phyloP scores from a whole-genome alignment of 2,888 invertebrate genomes.

The Mechanitis messenoides region DNA sequence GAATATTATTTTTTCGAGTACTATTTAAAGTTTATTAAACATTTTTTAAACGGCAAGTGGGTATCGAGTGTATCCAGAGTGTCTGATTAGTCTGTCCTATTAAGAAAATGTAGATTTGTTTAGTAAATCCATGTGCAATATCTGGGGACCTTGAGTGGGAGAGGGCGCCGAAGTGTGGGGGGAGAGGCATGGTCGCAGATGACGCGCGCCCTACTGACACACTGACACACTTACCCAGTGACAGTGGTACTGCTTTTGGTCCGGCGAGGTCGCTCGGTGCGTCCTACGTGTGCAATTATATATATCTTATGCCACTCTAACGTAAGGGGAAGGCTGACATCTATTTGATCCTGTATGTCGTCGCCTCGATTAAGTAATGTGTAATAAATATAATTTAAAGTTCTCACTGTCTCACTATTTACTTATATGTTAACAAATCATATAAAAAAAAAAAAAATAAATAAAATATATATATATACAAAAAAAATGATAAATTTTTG shows the following conservation, averaged over 20 bases:
- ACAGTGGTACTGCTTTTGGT: constrained; percentile 76
- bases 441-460: too few species aligned
- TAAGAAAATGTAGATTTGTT: constrained; percentile 46
- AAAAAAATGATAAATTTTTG: too few species aligned
- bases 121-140: constrained; percentile 58
- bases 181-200: constrained; percentile 64
- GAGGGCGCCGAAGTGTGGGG: constrained; percentile 38
- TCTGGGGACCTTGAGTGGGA: constrained; percentile 67
- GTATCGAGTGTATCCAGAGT: constrained; percentile 10
- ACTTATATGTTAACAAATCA: too few species aligned
- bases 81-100: constrained; percentile 31
- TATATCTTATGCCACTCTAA: constrained; percentile 28
- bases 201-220: constrained; percentile 75
- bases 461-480: too few species aligned
- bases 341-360: constrained; percentile 9
- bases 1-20: too few species aligned
- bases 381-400: too few species aligned
- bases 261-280: constrained; percentile 68
- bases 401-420: too few species aligned
- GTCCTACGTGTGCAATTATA: constrained; percentile 58
- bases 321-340: constrained; percentile 11
- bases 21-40: too few species aligned
- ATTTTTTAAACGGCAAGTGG: not conserved
- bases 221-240: constrained; percentile 76
- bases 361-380: not conserved